Evolutionary conservation across 2,797 vertebrate genomes (phyloP).

Genomic region (Vespertilio murinus): DNA sequence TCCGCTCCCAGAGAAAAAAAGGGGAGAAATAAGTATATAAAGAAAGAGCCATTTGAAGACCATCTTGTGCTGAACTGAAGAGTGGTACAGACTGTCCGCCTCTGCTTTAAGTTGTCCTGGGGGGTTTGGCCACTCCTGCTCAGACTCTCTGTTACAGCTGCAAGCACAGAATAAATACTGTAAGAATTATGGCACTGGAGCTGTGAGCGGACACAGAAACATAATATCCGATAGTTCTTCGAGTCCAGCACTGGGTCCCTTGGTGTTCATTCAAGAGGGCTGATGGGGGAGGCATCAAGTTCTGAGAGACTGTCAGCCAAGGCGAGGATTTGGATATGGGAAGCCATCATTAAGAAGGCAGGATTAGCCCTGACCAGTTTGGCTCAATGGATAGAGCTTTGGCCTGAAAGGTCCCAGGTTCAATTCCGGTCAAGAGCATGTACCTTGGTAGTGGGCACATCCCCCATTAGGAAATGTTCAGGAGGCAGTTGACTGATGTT

Average conservation of each 20-base stretch:
- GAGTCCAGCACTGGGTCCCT: neutral
- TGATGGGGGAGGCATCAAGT: neutral
- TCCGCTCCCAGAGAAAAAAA: neutral
- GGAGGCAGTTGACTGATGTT: too few species aligned
- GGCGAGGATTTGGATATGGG: neutral
- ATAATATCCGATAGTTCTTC: neutral
- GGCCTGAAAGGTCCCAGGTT: too few species aligned
- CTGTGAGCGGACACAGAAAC: neutral
- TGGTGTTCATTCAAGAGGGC: neutral
- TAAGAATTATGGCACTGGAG: neutral
- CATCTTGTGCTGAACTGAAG: too few species aligned
- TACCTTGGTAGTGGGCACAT: too few species aligned
- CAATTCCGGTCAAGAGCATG: too few species aligned
- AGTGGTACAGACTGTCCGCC: accelerated
- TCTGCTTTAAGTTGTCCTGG: neutral
- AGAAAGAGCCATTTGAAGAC: neutral
- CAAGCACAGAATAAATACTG: neutral
- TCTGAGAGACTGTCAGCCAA: neutral
- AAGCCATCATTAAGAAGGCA: neutral
- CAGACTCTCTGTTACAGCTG: neutral
- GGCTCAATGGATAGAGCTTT: too few species aligned
- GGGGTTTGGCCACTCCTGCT: neutral
- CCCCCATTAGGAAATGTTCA: too few species aligned
- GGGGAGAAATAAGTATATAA: neutral
- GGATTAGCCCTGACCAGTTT: neutral